Evolutionary conservation across 2,113 vertebrate species (phyloP).

Genomic region (Fregata magnificens): DNA sequence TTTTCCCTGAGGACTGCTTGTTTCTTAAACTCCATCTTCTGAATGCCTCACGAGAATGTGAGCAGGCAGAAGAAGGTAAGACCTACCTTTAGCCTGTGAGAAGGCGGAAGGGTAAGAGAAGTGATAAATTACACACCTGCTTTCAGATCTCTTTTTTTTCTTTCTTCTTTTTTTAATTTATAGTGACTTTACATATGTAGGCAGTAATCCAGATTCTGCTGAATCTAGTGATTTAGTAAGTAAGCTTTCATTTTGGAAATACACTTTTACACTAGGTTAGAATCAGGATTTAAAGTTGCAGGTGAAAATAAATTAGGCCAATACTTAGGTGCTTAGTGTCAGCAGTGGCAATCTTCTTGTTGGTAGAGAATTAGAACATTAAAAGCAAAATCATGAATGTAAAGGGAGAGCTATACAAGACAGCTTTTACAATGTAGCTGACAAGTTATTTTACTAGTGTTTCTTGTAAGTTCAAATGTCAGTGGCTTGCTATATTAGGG

Average conservation of each 20-base stretch:
- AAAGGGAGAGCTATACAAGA: not conserved
- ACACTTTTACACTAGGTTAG: not conserved
- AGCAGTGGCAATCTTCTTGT: not conserved
- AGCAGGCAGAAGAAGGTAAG: not conserved
- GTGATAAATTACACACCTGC: not conserved
- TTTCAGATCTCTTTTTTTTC: not conserved
- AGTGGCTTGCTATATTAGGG: not conserved
- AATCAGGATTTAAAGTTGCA: not conserved
- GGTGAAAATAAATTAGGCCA: not conserved
- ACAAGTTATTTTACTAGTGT: not conserved
- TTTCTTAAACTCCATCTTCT: not conserved
- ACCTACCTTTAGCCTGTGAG: not conserved
- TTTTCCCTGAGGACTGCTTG: not conserved
- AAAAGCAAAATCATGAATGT: not conserved
- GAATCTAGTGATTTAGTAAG: not conserved
- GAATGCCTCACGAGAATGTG: not conserved
- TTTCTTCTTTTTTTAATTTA: not conserved
- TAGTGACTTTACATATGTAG: accelerated
- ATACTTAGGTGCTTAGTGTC: not conserved
- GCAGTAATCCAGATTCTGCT: accelerated
- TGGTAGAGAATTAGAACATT: not conserved
- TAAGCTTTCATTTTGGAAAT: not conserved
- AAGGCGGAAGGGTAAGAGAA: not conserved
- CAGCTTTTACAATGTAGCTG: not conserved
- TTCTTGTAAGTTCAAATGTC: accelerated